These are phyloP conservation scores for Poliocrania exsul DNA, from an alignment of 2,797 vertebrate genomes.

Conservation along the genomic window DNA sequence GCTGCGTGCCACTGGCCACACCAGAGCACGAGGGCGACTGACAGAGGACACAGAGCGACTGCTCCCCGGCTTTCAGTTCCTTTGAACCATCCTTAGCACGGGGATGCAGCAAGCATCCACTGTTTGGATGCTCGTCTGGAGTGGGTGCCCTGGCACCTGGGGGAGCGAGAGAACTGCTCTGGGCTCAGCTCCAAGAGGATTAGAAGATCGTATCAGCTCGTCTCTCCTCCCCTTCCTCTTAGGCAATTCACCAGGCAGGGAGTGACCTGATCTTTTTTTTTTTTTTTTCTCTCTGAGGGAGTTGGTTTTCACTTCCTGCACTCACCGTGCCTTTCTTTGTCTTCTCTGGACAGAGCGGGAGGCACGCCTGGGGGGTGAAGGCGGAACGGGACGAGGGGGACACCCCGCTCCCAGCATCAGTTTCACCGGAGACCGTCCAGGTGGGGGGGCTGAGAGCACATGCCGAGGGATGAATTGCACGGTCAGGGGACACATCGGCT, in stretches of 20 bases:
- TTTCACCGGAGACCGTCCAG: conserved; percentile 53
- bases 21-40: not conserved
- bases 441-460: not conserved
- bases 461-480: not conserved
- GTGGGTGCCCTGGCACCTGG: rapidly evolving
- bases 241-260: not conserved
- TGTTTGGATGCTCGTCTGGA: not conserved
- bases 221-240: conserved; percentile 50
- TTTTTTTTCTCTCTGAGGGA: not conserved
- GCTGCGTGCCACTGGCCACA: not conserved
- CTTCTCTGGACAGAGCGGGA: conserved; percentile 36
- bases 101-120: not conserved
- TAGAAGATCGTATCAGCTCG: not conserved
- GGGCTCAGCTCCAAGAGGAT: rapidly evolving
- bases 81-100: rapidly evolving
- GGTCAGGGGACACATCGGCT: not conserved
- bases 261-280: not conserved
- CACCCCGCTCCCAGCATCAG: conserved; percentile 21
- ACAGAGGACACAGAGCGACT: rapidly evolving
- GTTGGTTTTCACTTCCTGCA: conserved; percentile 87
- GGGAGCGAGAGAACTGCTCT: rapidly evolving
- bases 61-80: rapidly evolving
- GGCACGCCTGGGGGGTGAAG: conserved; percentile 63
- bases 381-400: not conserved
- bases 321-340: conserved; percentile 84